These are phyloP conservation scores for Gouania willdenowi DNA, from an alignment of 2,797 vertebrate genomes.

Conservation along the genomic window DNA sequence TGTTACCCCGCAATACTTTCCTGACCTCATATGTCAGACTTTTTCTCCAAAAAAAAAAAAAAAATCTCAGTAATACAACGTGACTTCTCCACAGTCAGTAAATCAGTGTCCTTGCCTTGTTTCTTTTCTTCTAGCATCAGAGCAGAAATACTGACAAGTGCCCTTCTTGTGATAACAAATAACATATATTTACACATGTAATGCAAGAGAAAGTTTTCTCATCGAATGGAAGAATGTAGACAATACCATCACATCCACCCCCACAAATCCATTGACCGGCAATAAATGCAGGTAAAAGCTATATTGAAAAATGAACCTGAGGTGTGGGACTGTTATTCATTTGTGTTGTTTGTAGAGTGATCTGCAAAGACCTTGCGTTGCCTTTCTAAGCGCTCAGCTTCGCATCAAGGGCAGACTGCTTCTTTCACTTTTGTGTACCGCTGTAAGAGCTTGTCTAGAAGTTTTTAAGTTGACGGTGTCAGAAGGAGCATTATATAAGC, in stretches of 20 bases:
- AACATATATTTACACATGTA: constrained; percentile 4
- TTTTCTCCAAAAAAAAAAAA: no score
- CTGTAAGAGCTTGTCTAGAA: constrained; percentile 20
- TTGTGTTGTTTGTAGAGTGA: constrained; percentile 13
- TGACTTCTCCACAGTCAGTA: constrained; percentile 9
- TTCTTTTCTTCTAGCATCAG: constrained; percentile 5
- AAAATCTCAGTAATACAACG: neutral
- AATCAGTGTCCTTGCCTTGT: constrained; percentile 23
- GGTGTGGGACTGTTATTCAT: constrained; percentile 10
- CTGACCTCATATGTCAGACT: constrained; percentile 19
- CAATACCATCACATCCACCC: constrained; percentile 6
- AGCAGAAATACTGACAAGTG: constrained; percentile 9
- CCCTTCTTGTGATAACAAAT: constrained; percentile 1
- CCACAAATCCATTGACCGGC: constrained; percentile 5
- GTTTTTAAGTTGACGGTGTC: constrained; percentile 3
- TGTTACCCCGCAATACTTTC: neutral
- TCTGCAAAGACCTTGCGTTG: constrained; percentile 10
- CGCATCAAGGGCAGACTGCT: constrained; percentile 36
- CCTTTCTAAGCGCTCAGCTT: constrained; percentile 14
- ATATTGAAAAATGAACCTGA: constrained; percentile 6
- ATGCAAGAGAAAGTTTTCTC: no score
- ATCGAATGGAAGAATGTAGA: constrained; percentile 9
- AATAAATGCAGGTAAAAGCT: constrained; percentile 11
- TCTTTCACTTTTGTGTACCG: constrained; percentile 15
- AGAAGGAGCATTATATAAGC: no score